Evolutionary conservation across 2,797 vertebrate species (phyloP), one percentile per base, ranked within the genome.

Genomic region (Aplochiton taeniatus): DNA sequence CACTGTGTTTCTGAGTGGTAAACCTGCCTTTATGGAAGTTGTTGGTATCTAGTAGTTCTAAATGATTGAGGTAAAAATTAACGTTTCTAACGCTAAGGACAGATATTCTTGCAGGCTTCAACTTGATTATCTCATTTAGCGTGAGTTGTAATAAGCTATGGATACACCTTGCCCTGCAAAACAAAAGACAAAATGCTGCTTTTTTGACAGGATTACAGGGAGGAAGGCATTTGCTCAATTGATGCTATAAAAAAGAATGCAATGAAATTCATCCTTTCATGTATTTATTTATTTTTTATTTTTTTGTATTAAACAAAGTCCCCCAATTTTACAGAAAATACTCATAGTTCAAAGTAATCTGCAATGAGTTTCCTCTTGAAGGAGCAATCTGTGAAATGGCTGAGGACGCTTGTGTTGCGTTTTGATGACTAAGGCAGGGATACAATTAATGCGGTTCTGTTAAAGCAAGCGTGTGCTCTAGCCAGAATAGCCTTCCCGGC

Each of bases 161-260:
- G 31, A 31, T 3, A 31, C 31, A 6, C 31, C 31, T 31, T 31
- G 31, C 31, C 31, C 2, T 31, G 31, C 31, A 31, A 31, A 31
- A 31, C 31, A 31, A 31, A 31, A 31, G 31, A 31, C 31, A 2
- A 45, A 42, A 45, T 66, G 52, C 6, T 58, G 14, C 14, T 31
- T 16, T 31, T 63, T 64, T 44, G 31, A 31, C 31, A 31, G 31
- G 31, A 31, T 31, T 7, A 55, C 10, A 45, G n/a, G 9, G 4
- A 43, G 44, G 9, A 13, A 47, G 45, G 42, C 58, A 69, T 19
- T 57, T 61, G 73, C 72, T 87, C 78, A 56, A 77, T 83, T 68
- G 75, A 72, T 74, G 52, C 79, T 82, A 80, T 76, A 57, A 55
- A 74, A 47, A 51, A 8, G 56, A 46, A 58, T 48, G 47, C 51